A percentile compares a stretch with the other conserved stretches of the same genome.
Evolutionary conservation across 2,888 invertebrate species (phyloP).

Genomic region (Ectemnius continuus): DNA sequence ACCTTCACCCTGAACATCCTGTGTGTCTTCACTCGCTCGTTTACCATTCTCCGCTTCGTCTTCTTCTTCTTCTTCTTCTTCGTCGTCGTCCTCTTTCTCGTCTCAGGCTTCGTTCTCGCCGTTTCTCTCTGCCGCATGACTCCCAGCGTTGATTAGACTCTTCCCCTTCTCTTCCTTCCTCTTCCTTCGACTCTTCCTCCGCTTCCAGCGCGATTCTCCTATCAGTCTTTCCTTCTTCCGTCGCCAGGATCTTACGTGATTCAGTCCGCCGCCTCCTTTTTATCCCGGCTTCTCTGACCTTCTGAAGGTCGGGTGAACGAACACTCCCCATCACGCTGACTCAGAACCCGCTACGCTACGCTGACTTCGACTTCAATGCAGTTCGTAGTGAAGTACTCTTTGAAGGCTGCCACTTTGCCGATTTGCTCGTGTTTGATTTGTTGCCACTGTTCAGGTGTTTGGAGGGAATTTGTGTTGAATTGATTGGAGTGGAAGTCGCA

Average conservation of each 20-base stretch:
- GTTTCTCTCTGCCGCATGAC: slow-evolving; percentile 74
- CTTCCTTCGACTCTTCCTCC: slow-evolving; percentile 28
- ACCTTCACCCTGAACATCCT: slow-evolving; percentile 4
- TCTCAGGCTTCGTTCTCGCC: slow-evolving; percentile 26
- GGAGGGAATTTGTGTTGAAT: no score
- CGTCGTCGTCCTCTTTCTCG: slow-evolving; percentile 22
- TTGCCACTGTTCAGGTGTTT: no score
- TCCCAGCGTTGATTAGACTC: slow-evolving; percentile 77
- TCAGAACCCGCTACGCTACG: slow-evolving; percentile 12
- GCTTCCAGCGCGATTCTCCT: slow-evolving; percentile 24
- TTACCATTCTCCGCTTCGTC: slow-evolving; percentile 25
- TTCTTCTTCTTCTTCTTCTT: background rate
- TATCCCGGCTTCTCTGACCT: slow-evolving; percentile 72
- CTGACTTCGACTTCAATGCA: background rate
- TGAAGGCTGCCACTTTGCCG: no score
- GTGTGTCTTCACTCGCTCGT: slow-evolving; percentile 45
- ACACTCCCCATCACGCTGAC: slow-evolving; percentile 59
- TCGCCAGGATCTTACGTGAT: slow-evolving; percentile 39
- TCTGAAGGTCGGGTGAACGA: slow-evolving; percentile 78
- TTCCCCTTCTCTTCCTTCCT: slow-evolving; percentile 11
- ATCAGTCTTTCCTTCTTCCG: slow-evolving; percentile 58
- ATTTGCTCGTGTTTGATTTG: no score
- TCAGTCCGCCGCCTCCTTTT: slow-evolving; percentile 52
- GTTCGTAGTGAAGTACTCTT: no score
- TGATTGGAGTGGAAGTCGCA: no score